phyloP scores from a whole-genome alignment of 2,113 vertebrate species.

The Xenopus laevis region DNA sequence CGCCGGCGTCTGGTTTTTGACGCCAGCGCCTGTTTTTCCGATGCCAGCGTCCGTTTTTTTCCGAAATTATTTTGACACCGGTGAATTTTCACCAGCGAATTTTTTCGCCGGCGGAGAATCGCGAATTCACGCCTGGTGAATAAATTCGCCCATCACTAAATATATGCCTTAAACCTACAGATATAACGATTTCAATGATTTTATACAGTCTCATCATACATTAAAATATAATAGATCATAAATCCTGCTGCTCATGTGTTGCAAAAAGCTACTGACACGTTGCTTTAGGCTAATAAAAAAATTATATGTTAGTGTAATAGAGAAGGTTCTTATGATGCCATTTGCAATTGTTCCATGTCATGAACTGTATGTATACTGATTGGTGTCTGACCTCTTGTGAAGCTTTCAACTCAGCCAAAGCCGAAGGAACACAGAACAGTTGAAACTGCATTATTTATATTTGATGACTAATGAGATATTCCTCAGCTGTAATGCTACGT shows the following conservation, averaged over 20 bases:
- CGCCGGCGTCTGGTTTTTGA: no score
- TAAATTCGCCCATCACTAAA: no score
- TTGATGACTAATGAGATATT: constrained; percentile 12
- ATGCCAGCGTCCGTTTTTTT: no score
- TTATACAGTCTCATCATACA: background rate
- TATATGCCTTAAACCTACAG: no score
- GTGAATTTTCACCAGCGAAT: no score
- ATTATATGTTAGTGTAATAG: constrained; percentile 7
- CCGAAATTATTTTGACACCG: no score
- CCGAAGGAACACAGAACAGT: constrained; percentile 5
- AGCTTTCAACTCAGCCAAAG: constrained; percentile 10
- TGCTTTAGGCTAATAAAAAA: constrained; percentile 17
- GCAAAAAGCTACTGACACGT: constrained; percentile 4
- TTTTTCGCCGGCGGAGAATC: no score
- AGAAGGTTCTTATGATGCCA: constrained; percentile 13
- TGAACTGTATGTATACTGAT: constrained; percentile 25
- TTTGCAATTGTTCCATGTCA: constrained; percentile 25
- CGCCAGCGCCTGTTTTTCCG: no score
- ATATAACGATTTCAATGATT: no score
- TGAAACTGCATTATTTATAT: constrained; percentile 20
- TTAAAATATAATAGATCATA: background rate
- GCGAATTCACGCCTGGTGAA: no score
- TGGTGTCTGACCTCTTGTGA: constrained; percentile 19
- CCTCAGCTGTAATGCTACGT: constrained; percentile 1
- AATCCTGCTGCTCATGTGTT: background rate